Percentiles rank a stretch among this genome's conserved stretches.
Conservation (phyloP, 1,140 invertebrate genomes). For the Portunus trituberculatus region DNA sequence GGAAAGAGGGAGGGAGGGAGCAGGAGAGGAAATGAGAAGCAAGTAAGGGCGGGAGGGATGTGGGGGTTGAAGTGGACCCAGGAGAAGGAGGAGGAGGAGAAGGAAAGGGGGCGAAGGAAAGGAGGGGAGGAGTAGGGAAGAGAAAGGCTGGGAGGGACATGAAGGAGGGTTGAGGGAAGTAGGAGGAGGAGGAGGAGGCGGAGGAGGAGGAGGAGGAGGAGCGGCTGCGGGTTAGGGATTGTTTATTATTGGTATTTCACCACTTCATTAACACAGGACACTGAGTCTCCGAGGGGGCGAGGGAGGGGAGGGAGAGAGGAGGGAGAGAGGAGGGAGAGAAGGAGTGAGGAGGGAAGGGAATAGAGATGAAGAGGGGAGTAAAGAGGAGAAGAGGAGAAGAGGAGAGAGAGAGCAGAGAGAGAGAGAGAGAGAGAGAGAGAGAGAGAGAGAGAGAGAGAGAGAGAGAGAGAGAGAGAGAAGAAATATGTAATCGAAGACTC, state of each 20-base stretch:
- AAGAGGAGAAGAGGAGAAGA: not conserved
- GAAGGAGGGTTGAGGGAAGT: not conserved
- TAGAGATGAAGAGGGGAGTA: not conserved
- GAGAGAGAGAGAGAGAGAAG: not conserved
- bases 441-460: slow-evolving; percentile 38
- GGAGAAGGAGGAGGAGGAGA: not conserved
- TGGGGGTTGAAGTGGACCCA: not conserved
- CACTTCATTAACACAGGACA: slow-evolving; percentile 61
- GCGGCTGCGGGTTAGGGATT: slow-evolving; percentile 45
- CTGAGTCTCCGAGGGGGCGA: not conserved
- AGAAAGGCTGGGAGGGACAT: not conserved
- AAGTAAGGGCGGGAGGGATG: not conserved
- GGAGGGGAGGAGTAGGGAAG: not conserved
- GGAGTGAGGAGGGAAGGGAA: not conserved
- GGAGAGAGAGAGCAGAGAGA: not conserved
- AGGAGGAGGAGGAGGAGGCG: not conserved
- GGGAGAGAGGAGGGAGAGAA: not conserved
- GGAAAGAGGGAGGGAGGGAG: not conserved
- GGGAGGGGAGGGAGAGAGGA: not conserved
- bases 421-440: not conserved
- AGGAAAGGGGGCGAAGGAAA: not conserved
- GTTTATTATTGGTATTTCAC: slow-evolving; percentile 61
- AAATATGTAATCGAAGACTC: not conserved
- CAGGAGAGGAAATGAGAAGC: not conserved
- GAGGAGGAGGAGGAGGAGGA: slow-evolving; percentile 29